Evolutionary conservation across 2,888 invertebrate genomes (phyloP).

Genomic region (Platycnemis pennipes): DNA sequence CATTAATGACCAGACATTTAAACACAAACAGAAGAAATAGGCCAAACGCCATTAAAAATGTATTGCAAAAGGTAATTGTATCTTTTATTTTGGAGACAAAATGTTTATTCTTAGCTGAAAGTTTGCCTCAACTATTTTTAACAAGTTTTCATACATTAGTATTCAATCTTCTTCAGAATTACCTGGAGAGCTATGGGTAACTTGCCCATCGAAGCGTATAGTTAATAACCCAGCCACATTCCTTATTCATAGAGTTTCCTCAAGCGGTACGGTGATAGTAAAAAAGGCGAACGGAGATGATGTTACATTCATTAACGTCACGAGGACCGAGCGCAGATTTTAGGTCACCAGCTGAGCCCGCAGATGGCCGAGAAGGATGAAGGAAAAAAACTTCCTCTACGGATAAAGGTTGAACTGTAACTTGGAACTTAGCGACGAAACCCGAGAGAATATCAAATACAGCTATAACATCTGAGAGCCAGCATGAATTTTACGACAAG

Average conservation of each 20-base stretch:
- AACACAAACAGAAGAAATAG: no score
- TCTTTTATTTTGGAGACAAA: background rate
- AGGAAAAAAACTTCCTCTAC: background rate
- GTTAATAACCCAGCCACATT: background rate
- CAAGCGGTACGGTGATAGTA: background rate
- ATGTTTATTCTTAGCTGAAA: background rate
- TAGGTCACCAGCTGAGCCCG: background rate
- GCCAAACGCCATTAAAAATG: no score
- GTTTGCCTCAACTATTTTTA: background rate
- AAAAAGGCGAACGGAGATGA: background rate
- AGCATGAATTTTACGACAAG: background rate
- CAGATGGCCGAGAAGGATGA: background rate
- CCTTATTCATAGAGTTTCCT: conserved; percentile 19
- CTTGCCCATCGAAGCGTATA: background rate
- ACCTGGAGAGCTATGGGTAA: background rate
- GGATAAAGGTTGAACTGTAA: background rate
- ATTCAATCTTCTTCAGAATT: background rate
- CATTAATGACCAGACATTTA: no score
- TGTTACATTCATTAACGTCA: background rate
- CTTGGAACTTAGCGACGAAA: background rate
- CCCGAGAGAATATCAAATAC: background rate
- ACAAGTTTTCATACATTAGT: no score
- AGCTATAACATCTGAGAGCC: background rate
- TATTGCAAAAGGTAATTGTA: no score
- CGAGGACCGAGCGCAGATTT: background rate